These are phyloP conservation scores for Cottus gobio DNA, from an alignment of 2,113 vertebrate species.

Conservation along the genomic window DNA sequence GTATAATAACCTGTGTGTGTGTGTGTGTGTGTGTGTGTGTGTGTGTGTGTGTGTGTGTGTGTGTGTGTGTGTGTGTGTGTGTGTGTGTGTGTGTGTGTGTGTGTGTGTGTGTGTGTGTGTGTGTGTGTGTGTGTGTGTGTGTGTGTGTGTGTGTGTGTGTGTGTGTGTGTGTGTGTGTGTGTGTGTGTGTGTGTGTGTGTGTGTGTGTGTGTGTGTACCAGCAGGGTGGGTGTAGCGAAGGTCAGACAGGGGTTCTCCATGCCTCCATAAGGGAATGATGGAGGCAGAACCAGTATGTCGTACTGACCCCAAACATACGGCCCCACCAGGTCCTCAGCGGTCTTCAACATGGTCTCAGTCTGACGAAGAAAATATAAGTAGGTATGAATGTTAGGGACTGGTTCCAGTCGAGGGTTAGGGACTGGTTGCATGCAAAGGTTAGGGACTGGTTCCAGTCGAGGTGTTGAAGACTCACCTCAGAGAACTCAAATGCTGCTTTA, in stretches of 20 bases:
- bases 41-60: slow-evolving; percentile 4
- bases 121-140: not conserved
- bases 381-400: too few species aligned
- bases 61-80: not conserved
- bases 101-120: not conserved
- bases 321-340: slow-evolving; percentile 91
- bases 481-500: slow-evolving; percentile 93
- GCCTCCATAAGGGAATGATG: slow-evolving; percentile 96
- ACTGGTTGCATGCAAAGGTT: too few species aligned
- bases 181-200: not conserved
- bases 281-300: slow-evolving; percentile 93
- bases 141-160: slow-evolving; percentile 1
- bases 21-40: not conserved
- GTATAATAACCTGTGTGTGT: not conserved
- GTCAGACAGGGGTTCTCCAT: slow-evolving; percentile 99
- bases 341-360: slow-evolving; percentile 95
- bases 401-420: too few species aligned
- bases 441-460: not conserved
- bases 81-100: slow-evolving; percentile 6
- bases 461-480: slow-evolving; percentile 85
- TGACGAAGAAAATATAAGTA: slow-evolving; percentile 58
- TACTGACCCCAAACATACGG: slow-evolving; percentile 97
- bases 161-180: not conserved
- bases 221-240: slow-evolving; percentile 93
- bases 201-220: slow-evolving; percentile 81